Evolutionary conservation across 2,113 vertebrate species (phyloP).

Genomic region (Eulacestoma nigropectus): DNA sequence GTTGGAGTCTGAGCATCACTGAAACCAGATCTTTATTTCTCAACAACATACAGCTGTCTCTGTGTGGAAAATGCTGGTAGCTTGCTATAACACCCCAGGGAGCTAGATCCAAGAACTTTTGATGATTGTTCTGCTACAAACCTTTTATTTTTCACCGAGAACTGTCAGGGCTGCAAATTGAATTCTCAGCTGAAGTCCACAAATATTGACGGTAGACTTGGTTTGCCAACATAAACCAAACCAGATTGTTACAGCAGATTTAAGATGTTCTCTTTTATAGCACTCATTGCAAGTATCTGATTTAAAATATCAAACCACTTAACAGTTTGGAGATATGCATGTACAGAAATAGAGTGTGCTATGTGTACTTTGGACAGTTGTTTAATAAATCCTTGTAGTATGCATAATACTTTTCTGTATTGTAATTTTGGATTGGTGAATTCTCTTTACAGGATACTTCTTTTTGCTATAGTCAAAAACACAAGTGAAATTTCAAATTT

Average conservation of each 20-base stretch:
- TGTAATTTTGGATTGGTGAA: neutral
- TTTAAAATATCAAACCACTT: neutral
- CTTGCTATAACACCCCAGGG: neutral
- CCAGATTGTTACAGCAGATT: neutral
- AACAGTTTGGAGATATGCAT: neutral
- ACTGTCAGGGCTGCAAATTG: neutral
- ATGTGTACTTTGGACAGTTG: neutral
- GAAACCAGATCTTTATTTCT: neutral
- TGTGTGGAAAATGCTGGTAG: neutral
- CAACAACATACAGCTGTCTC: neutral
- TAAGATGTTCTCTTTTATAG: neutral
- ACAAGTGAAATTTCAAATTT: neutral
- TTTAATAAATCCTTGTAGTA: neutral
- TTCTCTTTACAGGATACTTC: neutral
- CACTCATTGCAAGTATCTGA: neutral
- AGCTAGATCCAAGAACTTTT: neutral
- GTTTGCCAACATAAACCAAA: neutral
- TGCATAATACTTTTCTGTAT: neutral
- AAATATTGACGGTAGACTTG: neutral
- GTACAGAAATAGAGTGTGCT: neutral
- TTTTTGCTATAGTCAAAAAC: neutral
- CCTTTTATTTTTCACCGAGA: neutral
- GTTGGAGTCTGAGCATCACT: neutral
- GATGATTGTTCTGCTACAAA: neutral
- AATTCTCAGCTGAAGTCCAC: neutral